phyloP scores from a whole-genome alignment of 2,113 vertebrate genomes.

The Gulo gulo region DNA sequence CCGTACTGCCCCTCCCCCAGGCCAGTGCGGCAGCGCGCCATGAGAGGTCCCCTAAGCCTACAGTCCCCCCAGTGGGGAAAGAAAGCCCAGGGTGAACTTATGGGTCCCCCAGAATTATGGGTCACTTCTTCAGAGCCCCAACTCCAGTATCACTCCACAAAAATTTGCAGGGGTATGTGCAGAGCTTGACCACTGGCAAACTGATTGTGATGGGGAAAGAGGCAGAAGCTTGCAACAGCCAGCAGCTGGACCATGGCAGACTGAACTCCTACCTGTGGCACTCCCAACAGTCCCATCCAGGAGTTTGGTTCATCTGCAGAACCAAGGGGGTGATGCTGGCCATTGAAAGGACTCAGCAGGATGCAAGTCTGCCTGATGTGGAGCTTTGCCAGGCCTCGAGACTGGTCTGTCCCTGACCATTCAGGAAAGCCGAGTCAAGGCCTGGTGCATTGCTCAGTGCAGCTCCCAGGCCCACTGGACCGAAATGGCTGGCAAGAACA shows the following conservation, averaged over 20 bases:
- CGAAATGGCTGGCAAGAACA: background rate
- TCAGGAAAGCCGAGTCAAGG: background rate
- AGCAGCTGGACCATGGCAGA: background rate
- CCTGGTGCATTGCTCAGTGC: background rate
- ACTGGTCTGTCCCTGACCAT: background rate
- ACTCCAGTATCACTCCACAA: background rate
- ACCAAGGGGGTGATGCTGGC: background rate
- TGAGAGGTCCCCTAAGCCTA: background rate
- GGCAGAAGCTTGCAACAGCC: background rate
- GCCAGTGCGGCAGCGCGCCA: background rate
- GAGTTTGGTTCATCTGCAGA: background rate
- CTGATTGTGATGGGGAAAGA: background rate
- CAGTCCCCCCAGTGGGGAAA: background rate
- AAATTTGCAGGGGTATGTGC: background rate
- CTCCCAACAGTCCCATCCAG: background rate
- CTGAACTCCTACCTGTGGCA: background rate
- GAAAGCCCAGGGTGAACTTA: background rate
- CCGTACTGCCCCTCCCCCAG: background rate
- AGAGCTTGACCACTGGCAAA: background rate
- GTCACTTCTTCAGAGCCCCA: background rate
- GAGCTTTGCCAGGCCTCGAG: background rate
- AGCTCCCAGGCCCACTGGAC: background rate
- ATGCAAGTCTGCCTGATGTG: background rate
- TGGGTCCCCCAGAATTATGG: background rate
- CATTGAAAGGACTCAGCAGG: background rate